A percentile compares a stretch with the other conserved stretches of the same genome.
Conservation (phyloP, 2,888 invertebrate genomes). For the Brenthis hecate region DNA sequence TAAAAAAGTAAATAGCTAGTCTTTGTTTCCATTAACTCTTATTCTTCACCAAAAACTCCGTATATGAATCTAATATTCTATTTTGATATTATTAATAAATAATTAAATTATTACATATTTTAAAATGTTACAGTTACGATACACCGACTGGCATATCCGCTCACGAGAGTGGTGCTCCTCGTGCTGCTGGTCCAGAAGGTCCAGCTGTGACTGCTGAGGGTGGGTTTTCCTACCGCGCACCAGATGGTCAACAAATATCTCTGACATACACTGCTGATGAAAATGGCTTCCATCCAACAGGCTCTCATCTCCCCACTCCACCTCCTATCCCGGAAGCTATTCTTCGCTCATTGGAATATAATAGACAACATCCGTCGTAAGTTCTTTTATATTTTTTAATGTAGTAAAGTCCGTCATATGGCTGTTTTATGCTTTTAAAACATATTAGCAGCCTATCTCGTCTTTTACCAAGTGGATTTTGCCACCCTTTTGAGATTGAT, state of each 20-base stretch:
- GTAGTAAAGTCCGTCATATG: no score
- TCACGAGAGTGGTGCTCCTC: conserved; percentile 82
- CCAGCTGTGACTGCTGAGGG: conserved; percentile 84
- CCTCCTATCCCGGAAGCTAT: conserved; percentile 84
- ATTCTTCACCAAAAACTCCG: no score
- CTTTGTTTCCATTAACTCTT: no score
- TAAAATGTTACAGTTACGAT: conserved; percentile 76
- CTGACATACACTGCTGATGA: conserved; percentile 87
- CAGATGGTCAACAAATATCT: conserved; percentile 85
- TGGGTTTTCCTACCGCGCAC: conserved; percentile 85
- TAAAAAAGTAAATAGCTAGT: no score
- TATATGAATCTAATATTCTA: neutral
- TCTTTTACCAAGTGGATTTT: no score
- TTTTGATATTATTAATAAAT: neutral
- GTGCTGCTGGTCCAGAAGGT: conserved; percentile 79
- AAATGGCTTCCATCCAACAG: conserved; percentile 83
- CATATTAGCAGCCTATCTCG: no score
- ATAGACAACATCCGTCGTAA: conserved; percentile 55
- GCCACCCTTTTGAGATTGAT: no score
- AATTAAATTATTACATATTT: neutral
- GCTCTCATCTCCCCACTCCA: conserved; percentile 83
- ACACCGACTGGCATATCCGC: conserved; percentile 85
- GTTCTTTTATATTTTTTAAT: conserved; percentile 24
- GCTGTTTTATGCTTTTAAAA: no score
- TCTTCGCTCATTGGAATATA: conserved; percentile 74